These are phyloP conservation scores for Mastomys natalensis DNA, from an alignment of 2,113 vertebrate species.

Conservation along the genomic window DNA sequence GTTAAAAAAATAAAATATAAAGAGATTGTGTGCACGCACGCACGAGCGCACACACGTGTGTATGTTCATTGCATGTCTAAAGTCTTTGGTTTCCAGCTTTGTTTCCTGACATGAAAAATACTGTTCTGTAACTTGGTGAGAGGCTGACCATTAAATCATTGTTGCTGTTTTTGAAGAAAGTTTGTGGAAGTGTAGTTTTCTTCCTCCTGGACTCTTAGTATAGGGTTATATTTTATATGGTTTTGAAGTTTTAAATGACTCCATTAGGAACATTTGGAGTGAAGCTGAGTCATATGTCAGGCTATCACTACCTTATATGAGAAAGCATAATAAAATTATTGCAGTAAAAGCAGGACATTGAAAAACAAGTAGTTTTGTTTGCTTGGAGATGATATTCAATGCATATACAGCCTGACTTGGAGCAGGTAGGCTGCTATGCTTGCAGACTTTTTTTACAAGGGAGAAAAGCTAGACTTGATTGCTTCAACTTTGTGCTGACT, in stretches of 20 bases:
- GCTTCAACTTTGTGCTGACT: constrained; percentile 65
- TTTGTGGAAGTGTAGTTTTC: constrained; percentile 65
- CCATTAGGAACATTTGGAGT: constrained; percentile 63
- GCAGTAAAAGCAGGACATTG: constrained; percentile 27
- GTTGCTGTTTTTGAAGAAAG: constrained; percentile 57
- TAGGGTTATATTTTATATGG: constrained; percentile 31
- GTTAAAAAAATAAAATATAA: neutral
- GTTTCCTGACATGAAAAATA: constrained; percentile 56
- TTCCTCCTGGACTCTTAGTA: constrained; percentile 49
- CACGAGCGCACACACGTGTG: no score
- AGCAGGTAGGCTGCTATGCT: constrained; percentile 35
- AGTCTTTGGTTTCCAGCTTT: neutral
- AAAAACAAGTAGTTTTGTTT: constrained; percentile 47
- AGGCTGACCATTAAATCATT: constrained; percentile 48
- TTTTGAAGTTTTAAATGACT: constrained; percentile 63
- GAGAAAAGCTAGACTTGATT: constrained; percentile 73
- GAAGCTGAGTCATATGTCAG: constrained; percentile 46
- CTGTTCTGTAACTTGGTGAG: constrained; percentile 49
- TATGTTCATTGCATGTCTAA: neutral
- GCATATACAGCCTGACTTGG: constrained; percentile 13
- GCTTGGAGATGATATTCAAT: constrained; percentile 42
- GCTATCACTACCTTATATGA: constrained; percentile 49
- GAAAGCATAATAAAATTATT: constrained; percentile 61
- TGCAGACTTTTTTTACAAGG: constrained; percentile 19
- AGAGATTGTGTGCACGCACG: neutral